phyloP scores from a whole-genome alignment of 2,113 vertebrate species.

The Anoura caudifer region DNA sequence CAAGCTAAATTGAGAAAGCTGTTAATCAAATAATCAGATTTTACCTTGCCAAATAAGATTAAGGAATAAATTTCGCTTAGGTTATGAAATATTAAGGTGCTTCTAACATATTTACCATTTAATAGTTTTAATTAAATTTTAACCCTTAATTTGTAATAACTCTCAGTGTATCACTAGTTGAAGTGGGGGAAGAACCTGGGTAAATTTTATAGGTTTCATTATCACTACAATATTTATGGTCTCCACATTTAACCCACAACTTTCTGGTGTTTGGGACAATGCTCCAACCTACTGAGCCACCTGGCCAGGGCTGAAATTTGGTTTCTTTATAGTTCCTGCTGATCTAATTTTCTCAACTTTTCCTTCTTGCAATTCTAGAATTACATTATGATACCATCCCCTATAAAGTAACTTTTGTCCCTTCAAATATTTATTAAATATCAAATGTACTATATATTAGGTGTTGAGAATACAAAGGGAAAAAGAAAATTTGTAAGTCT shows the following conservation, averaged over 20 bases:
- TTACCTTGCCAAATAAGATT: neutral
- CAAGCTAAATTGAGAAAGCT: neutral
- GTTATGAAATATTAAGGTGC: neutral
- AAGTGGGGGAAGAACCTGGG: neutral
- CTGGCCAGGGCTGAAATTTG: neutral
- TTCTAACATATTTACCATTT: neutral
- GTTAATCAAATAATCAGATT: neutral
- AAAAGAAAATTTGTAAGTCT: neutral
- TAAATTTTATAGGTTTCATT: neutral
- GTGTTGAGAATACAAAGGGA: neutral
- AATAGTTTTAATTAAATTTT: conserved; percentile 5
- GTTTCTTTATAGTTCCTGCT: neutral
- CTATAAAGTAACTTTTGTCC: neutral
- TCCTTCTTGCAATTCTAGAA: neutral
- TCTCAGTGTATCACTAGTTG: neutral
- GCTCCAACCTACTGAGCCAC: too few relatives aligned
- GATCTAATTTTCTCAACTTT: neutral
- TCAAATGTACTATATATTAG: neutral
- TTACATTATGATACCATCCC: neutral
- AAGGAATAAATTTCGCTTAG: neutral
- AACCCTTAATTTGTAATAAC: neutral
- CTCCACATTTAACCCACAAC: neutral
- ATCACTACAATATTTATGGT: neutral
- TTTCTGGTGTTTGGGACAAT: too few relatives aligned
- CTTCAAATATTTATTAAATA: conserved; percentile 20